A percentile compares a stretch with the other conserved stretches of the same genome.
Evolutionary conservation across 2,113 vertebrate species (phyloP).

Genomic region (Megaceryle torquata): DNA sequence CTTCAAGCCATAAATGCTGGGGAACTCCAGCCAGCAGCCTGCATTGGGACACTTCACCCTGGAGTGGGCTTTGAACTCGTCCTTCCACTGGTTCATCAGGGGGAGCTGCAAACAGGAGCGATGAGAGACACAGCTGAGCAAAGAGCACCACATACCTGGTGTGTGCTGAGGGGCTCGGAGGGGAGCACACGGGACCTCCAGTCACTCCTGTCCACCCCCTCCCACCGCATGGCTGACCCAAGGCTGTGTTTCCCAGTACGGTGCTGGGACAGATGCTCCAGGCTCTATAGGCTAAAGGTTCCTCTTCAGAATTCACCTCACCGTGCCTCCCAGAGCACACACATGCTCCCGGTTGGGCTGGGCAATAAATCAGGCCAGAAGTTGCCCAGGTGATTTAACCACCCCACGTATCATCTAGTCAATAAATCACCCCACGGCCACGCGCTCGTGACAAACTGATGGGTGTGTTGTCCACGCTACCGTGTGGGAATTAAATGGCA

Average conservation of each 20-base stretch:
- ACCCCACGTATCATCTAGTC: constrained; percentile 28
- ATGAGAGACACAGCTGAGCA: not conserved
- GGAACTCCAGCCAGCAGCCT: constrained; percentile 97
- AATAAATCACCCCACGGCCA: constrained; percentile 1
- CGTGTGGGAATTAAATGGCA: constrained; percentile 4
- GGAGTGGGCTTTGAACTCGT: constrained; percentile 92
- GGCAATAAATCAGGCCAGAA: constrained; percentile 35
- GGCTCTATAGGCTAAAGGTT: not conserved
- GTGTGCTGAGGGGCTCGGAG: fast-evolving
- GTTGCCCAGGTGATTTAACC: constrained; percentile 20
- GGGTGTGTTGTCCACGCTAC: not conserved
- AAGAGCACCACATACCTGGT: fast-evolving
- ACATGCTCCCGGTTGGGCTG: not conserved
- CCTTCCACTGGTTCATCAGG: constrained; percentile 95
- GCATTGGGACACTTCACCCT: constrained; percentile 93
- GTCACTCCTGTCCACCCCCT: not conserved
- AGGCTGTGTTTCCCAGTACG: not conserved
- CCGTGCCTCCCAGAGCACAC: not conserved
- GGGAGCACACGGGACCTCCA: not conserved
- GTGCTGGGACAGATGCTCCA: not conserved
- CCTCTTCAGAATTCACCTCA: not conserved
- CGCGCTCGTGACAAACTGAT: constrained; percentile 33
- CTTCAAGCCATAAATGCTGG: constrained; percentile 96
- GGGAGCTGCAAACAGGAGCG: constrained; percentile 77
- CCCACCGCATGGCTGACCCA: not conserved